Evolutionary conservation across 2,888 invertebrate genomes (phyloP).

Genomic region (Eristalinus aeneus): DNA sequence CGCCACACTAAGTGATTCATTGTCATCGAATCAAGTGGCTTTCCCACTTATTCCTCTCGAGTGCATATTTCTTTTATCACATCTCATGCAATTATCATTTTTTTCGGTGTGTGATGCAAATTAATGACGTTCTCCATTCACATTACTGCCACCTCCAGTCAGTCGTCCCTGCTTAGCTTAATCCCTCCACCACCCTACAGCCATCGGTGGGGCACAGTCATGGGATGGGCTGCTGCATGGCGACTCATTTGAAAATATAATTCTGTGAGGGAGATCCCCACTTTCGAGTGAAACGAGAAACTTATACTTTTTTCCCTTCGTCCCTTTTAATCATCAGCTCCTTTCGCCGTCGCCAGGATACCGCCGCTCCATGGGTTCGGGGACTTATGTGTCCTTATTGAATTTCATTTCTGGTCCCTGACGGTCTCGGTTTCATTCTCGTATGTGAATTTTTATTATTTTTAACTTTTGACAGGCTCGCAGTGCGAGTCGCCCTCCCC

Average conservation of each 20-base stretch:
- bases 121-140: neutral
- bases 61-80: neutral
- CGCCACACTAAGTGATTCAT: neutral
- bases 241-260: neutral
- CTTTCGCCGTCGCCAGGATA: neutral
- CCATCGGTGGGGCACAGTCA: neutral
- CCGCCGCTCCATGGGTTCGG: neutral
- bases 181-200: neutral
- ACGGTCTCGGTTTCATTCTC: neutral
- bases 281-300: neutral
- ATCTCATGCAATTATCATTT: neutral
- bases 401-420: conserved; percentile 12
- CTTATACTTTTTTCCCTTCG: neutral
- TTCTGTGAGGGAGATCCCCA: neutral
- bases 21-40: neutral
- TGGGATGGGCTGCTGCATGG: neutral
- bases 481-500: neutral
- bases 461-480: neutral
- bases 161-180: neutral
- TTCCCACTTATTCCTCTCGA: neutral
- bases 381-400: conserved; percentile 12
- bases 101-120: neutral
- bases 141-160: neutral
- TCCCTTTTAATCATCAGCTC: neutral
- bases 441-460: neutral